These are phyloP conservation scores for Paragorgia papillata DNA, from an alignment of 92 coral and sea anemone genomes.

Conservation along the genomic window DNA sequence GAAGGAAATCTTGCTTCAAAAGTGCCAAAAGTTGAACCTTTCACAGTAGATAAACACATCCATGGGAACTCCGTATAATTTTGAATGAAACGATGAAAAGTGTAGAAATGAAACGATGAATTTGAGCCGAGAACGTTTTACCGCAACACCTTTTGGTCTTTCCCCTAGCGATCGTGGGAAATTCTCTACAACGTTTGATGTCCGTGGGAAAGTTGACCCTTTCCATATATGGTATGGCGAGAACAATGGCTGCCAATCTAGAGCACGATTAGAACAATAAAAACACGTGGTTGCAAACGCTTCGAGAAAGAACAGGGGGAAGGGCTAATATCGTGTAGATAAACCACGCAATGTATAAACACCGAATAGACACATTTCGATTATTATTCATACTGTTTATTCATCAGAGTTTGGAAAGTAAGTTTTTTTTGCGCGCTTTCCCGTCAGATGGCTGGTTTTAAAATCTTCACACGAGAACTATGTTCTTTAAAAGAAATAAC, in stretches of 20 bases:
- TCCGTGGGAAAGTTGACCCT: slow-evolving; percentile 95
- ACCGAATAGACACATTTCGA: too few species aligned
- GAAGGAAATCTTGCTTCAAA: background rate
- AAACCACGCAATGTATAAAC: too few species aligned
- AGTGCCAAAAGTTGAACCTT: background rate
- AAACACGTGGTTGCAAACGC: slow-evolving; percentile 38
- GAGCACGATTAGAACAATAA: slow-evolving; percentile 34
- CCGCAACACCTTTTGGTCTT: background rate
- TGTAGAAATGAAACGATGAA: background rate
- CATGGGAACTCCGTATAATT: background rate
- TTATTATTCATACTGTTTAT: too few species aligned
- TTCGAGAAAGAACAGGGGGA: background rate
- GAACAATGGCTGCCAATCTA: slow-evolving; percentile 41
- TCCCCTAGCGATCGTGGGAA: slow-evolving; percentile 90
- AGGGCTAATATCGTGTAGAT: background rate
- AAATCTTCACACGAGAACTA: slow-evolving; percentile 24
- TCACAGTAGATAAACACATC: background rate
- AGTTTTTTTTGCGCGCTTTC: background rate
- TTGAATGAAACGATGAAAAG: background rate
- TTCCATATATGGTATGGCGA: slow-evolving; percentile 81
- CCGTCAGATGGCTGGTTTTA: background rate
- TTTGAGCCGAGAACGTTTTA: slow-evolving; percentile 4
- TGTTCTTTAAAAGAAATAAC: background rate
- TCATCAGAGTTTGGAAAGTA: too few species aligned
- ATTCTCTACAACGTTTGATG: slow-evolving; percentile 83